Percentiles rank a stretch among this genome's conserved stretches.
phyloP scores from a whole-genome alignment of 1,140 invertebrate species.

The Panonychus citri region DNA sequence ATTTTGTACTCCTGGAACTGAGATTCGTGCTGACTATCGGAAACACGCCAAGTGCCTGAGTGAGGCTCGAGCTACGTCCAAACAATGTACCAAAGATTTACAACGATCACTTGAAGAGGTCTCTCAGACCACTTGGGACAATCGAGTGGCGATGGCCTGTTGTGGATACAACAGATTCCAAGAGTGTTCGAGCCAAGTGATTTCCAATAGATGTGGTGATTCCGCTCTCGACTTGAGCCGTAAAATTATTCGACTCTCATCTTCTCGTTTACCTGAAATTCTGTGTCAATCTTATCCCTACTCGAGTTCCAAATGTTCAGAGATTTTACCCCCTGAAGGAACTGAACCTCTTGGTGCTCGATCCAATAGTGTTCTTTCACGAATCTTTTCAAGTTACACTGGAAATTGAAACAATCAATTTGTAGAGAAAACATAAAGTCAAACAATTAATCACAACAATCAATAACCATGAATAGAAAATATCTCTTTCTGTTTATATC shows the following conservation, averaged over 20 bases:
- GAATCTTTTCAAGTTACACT: constrained; percentile 14
- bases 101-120: constrained; percentile 15
- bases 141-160: constrained; percentile 16
- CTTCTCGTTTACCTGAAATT: constrained; percentile 15
- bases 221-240: constrained; percentile 10
- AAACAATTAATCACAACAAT: no score
- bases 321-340: constrained; percentile 1
- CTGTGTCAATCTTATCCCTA: constrained; percentile 9
- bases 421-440: no score
- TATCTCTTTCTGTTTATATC: no score
- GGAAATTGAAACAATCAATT: not conserved
- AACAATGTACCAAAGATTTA: constrained; percentile 14
- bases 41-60: not conserved
- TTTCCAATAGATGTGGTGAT: constrained; percentile 15
- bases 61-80: not conserved
- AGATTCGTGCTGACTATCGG: not conserved
- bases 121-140: constrained; percentile 14
- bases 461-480: no score
- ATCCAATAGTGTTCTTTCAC: constrained; percentile 11
- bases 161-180: constrained; percentile 10
- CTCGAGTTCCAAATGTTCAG: constrained; percentile 1
- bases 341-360: constrained; percentile 2
- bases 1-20: constrained; percentile 16
- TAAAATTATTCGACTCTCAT: constrained; percentile 13
- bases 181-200: constrained; percentile 9